Evolutionary conservation across 2,888 invertebrate genomes (phyloP), one percentile per base, ranked within the genome.

Genomic region (Leptinotarsa tumamoca): DNA sequence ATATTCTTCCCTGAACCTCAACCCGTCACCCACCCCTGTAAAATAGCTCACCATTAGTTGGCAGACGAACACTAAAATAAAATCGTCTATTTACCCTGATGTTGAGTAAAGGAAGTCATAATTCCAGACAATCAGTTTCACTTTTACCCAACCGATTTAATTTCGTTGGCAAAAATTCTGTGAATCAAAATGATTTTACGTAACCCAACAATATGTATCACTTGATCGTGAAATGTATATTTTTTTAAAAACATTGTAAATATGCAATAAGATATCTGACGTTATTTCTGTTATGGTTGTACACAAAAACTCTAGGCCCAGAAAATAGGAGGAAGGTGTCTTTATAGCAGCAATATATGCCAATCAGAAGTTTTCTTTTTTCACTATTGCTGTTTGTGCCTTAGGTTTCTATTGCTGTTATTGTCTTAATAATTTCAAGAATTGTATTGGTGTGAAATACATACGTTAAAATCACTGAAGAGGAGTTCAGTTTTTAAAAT

Each of bases 231-330:
- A 4, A 58, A 49, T 17, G 58, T 61, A 58, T 61, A 7, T 4
- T 50, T 67, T 54, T 50, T 50, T 54, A 50, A 49, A 74, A 73
- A 72, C 75, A 67, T 82, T 81, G 83, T 83, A 83, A 83, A 83
- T 83, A 83, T 83, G 83, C 83, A 83, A 82, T 83, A 83, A 83
- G 82, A 83, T 82, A 82, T 80, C 79, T 82, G 82, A 82, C 82
- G 73, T 79, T 79, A 72, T 78, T 78, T 83, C 79, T 80, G 79
- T 78, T 80, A 77, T 80, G 73, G 70, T 73, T 80, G 78, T 80
- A 79, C 80, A 78, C 79, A 73, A 43, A 43, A 73, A 70, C 74
- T 77, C 69, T 66, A 51, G 68, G 66, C 61, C 63, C 73, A 72
- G 75, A 75, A 74, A 75, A 70, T 72, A 75, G 75, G 74, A 71